Conservation (phyloP, 1,140 invertebrate species). For the Eriocheir sinensis region DNA sequence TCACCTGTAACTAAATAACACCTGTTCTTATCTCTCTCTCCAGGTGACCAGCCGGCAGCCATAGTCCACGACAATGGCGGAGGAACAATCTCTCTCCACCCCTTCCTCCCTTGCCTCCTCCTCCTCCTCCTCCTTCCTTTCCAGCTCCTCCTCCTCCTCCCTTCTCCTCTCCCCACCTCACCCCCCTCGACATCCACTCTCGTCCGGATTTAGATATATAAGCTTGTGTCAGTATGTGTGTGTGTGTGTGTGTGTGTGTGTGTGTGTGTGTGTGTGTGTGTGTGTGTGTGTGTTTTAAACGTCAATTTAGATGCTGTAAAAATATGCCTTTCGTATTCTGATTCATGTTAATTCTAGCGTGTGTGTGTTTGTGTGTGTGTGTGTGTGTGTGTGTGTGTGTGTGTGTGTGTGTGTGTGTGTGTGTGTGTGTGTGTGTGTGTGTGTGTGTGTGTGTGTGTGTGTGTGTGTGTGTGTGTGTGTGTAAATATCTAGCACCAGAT, state of each 20-base stretch:
- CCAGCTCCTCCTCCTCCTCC: not conserved
- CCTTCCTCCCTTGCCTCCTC: not conserved
- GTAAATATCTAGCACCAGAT: not conserved
- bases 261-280: constrained; percentile 22
- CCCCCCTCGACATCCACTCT: not conserved
- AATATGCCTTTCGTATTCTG: not conserved
- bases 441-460: not conserved
- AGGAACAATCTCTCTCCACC: not conserved
- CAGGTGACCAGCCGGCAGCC: not conserved
- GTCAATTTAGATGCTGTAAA: not conserved
- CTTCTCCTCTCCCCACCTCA: not conserved
- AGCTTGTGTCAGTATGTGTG: not conserved
- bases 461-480: not conserved
- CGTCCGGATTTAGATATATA: not conserved
- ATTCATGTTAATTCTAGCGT: not conserved
- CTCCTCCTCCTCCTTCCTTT: not conserved
- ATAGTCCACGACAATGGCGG: not conserved
- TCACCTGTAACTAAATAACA: too few relatives aligned
- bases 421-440: not conserved
- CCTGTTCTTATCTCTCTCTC: too few relatives aligned
- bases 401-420: not conserved
- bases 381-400: constrained; percentile 8
- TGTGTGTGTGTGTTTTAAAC: not conserved
- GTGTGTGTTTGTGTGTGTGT: not conserved
- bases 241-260: constrained; percentile 22